Base-by-base conservation (phyloP, 2,888 invertebrate genomes). In the Encarsia formosa region DNA sequence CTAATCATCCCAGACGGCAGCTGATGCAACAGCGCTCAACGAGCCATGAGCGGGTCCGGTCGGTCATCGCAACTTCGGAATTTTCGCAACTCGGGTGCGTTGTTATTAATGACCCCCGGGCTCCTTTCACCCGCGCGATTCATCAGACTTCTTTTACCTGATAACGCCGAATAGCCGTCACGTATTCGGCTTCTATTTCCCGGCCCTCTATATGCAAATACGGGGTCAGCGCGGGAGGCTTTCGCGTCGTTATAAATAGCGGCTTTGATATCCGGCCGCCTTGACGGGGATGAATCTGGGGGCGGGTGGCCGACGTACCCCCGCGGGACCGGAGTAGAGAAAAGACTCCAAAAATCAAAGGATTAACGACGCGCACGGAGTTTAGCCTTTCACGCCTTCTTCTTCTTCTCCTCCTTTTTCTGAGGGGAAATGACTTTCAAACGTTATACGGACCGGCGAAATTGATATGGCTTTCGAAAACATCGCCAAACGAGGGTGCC, bases 121-220 rank as follows among this genome's bases (percentile, higher is more conserved):
- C n/a, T n/a, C n/a, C n/a, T n/a, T n/a, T n/a, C n/a, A n/a, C n/a
- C n/a, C n/a, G n/a, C n/a, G n/a, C n/a, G n/a, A n/a, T n/a, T n/a
- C n/a, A n/a, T n/a, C n/a, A n/a, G n/a, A n/a, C n/a, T n/a, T n/a
- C n/a, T n/a, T n/a, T n/a, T n/a, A n/a, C n/a, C n/a, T n/a, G n/a
- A n/a, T n/a, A n/a, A n/a, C n/a, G n/a, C n/a, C n/a, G n/a, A n/a
- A n/a, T n/a, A n/a, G n/a, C n/a, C 63, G 71, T 72, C 72, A 72
- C 72, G 70, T 72, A 71, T 65, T 65, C 65, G 65, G 66, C 70
- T 73, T 70, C 73, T 71, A 73, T 73, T 73, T 73, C 73, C 73
- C 71, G 43, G 49, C 73, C 71, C 70, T 73, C 71, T 73, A 73
- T 73, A 73, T 73, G 73, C 72, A 73, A 73, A 73, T 73, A 68